A percentile compares a stretch with the other conserved stretches of the same genome.
phyloP scores from a whole-genome alignment of 2,888 invertebrate species.

The Noctua comes region DNA sequence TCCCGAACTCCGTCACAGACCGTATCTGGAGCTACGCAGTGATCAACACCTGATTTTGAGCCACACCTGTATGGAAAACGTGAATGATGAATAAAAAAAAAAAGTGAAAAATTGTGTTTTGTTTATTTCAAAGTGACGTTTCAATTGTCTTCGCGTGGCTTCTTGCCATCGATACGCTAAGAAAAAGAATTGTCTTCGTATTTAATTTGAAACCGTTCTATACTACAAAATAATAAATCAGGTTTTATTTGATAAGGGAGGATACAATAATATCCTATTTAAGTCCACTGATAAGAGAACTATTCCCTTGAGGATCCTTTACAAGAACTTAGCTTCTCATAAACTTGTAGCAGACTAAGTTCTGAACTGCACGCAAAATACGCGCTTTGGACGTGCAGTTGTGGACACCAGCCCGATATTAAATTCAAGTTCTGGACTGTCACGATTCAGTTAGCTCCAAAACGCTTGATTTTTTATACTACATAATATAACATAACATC shows the following conservation, averaged over 20 bases:
- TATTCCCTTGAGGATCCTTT: background rate
- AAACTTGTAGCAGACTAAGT: background rate
- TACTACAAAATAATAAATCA: background rate
- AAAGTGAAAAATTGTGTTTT: background rate
- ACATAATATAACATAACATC: background rate
- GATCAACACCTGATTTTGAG: slow-evolving; percentile 74
- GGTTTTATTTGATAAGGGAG: background rate
- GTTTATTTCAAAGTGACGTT: background rate
- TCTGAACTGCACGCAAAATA: background rate
- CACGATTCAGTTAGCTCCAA: background rate
- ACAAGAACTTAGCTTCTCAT: background rate
- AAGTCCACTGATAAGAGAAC: background rate
- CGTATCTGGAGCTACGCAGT: slow-evolving; percentile 93
- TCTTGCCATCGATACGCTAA: no score
- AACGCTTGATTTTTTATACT: background rate
- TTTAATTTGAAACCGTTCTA: background rate
- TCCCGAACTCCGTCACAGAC: slow-evolving; percentile 94
- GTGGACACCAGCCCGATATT: background rate
- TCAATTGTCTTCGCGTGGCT: background rate
- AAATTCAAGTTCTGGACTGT: background rate
- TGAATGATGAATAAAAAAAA: no score
- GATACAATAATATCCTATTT: background rate
- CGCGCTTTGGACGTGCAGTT: background rate
- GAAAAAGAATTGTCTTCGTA: background rate
- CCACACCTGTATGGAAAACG: slow-evolving; percentile 74